A percentile compares a stretch with the other conserved stretches of the same genome.
Evolutionary conservation across 2,797 vertebrate genomes (phyloP).

Genomic region (Acipenser transmontanus): DNA sequence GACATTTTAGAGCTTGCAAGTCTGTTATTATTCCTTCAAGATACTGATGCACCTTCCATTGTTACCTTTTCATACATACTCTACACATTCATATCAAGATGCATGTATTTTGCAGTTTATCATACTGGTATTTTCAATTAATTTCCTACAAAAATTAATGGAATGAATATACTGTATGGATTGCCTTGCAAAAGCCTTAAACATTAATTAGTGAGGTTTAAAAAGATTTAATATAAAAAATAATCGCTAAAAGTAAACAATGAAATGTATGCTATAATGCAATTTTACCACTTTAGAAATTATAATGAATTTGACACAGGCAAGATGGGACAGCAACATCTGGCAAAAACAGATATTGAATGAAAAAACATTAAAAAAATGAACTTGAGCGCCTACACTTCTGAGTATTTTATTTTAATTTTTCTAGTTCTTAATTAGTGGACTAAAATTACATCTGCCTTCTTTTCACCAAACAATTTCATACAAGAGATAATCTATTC

Average conservation of each 20-base stretch:
- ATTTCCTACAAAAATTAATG: neutral
- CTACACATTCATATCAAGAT: neutral
- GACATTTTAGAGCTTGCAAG: neutral
- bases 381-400: neutral
- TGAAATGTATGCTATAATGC: no score
- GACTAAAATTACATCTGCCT: conserved; percentile 34
- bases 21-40: neutral
- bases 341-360: no score
- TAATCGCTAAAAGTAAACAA: no score
- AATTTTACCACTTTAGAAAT: no score
- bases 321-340: no score
- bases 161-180: no score
- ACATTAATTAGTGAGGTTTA: no score
- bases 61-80: neutral
- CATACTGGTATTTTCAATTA: neutral
- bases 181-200: no score
- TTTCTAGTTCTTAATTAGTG: conserved; percentile 30
- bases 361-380: no score
- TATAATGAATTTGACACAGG: no score
- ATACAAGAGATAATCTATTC: conserved; percentile 74
- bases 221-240: no score
- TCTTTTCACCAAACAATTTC: conserved; percentile 63
- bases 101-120: conserved; percentile 37
- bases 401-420: conserved; percentile 9
- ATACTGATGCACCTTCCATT: neutral